Evolutionary conservation across 1,140 invertebrate species (phyloP), one percentile per base, ranked within the genome.

Genomic region (Fopius arisanus): DNA sequence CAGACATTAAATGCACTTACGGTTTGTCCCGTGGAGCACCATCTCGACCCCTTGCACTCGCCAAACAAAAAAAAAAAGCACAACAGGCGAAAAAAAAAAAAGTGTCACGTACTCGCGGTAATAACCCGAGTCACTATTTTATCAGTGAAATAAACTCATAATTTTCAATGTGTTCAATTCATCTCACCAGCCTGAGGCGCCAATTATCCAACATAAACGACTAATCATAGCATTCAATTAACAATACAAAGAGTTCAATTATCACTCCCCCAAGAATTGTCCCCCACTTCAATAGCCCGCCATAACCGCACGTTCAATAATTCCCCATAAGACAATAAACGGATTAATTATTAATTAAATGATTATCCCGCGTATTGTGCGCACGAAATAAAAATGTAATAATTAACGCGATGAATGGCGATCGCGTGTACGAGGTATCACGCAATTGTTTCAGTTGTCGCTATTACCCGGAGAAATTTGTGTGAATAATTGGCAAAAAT

Each of bases 21-120:
- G 86, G 80, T 86, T 87, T 66, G 86, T 81, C 78, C 84, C 86
- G 84, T 88, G 87, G 54, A 88, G 83, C 68, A 88, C 87, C 87
- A 88, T 88, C 80, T 80, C 86, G 40, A 33, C 19, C 28, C 16
- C 31, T 41, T 70, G n/a, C 67, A 59, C 69, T 40, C 62, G 19
- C 12, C 66, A 68, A 66, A 26, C 66, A 29, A 67, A 43, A 48
- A 43, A 73, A 63, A 51, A 70, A 66, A 65, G 5, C n/a, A 21
- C n/a, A 26, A 3, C 12, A 28, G 10, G 10, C 6, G 1, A 21
- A 59, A 23, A 23, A 59, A 59, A 59, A 23, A 26, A 62, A 28
- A 62, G 26, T 26, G 23, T 37, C 67, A 54, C 40, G 63, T 65
- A 67, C 48, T 7, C 62, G 5, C 29, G 62, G n/a, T 16, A 33